Evolutionary conservation across 1,140 invertebrate genomes (phyloP), one percentile per base, ranked within the genome.

Genomic region (Brachionus manjavacas): DNA sequence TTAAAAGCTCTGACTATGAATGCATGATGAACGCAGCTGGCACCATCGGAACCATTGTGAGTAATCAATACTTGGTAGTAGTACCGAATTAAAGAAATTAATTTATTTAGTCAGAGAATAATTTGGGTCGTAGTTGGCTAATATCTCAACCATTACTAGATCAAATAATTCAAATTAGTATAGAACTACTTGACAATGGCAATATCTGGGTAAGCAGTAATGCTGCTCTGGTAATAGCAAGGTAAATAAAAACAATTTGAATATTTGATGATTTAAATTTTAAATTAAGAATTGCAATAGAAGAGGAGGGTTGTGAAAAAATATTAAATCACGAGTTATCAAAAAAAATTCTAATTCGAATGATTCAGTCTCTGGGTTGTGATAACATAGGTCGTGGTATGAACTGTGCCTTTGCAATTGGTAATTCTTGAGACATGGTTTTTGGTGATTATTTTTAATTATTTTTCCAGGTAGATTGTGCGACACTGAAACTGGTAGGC

Each of bases 11-110:
- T 86, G 89, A 90, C 85, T 85, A 88, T 1, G 89, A 90, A 83
- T 88, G 87, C 86, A 88, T 89, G 3, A 89, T 90, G 88, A 90
- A 90, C 86, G 88, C 88, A 60, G 88, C 89, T 12, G 89, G 89
- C 7, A 90, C 89, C n/a, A 87, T 90, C 86, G 89, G 89, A 68
- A 89, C 88, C 12, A 85, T 89, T 86, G 89, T 89, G 86, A 84
- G 86, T 52, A 39, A n/a, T 8, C 7, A 9, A 14, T 6, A 31
- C 52, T 6, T 35, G 31, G 2, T 35, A 6, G 31, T 35, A 35
- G 7, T 35, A 41, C 49, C 2, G 6, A 20, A 39, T 41, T 60
- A 35, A 49, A 25, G 11, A 83, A 23, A 39, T 70, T 9, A 20
- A n/a, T 49, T 31, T 74, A 60, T 84, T 25, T 66, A 89, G 89